A percentile compares a stretch with the other conserved stretches of the same genome.
These are phyloP conservation scores for Caenorhabditis virilis DNA, from an alignment of 2,888 invertebrate species.

Conservation along the genomic window DNA sequence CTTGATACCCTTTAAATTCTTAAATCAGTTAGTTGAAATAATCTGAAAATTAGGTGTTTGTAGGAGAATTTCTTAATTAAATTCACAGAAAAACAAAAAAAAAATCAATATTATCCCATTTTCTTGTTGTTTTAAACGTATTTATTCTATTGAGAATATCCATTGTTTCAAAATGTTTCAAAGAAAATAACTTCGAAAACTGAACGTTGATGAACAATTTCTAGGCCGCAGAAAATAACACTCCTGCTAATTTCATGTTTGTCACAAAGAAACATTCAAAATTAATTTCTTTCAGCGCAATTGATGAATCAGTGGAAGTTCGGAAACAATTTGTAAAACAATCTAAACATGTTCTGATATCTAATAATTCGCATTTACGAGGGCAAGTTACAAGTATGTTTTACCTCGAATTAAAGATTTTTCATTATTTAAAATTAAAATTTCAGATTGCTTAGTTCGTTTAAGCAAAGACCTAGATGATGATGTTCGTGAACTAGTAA, in stretches of 20 bases:
- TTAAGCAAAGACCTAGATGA: conserved; percentile 24
- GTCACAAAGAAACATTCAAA: no score
- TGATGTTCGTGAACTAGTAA: conserved; percentile 23
- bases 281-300: conserved; percentile 14
- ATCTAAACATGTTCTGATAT: conserved; percentile 13
- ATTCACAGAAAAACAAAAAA: background rate
- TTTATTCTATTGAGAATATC: no score
- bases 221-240: no score
- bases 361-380: conserved; percentile 19
- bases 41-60: no score
- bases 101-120: no score
- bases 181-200: no score
- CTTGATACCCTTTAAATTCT: no score
- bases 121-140: background rate
- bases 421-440: background rate
- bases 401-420: background rate
- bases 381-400: conserved; percentile 21
- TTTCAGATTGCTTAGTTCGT: conserved; percentile 11
- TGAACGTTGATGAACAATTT: no score
- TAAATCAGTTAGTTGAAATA: no score
- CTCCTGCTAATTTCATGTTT: no score
- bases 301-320: conserved; percentile 7
- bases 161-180: no score
- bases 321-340: conserved; percentile 22
- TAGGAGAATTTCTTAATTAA: no score